Base-by-base conservation (phyloP, 2,797 vertebrate species). In the Malurus splendens region DNA sequence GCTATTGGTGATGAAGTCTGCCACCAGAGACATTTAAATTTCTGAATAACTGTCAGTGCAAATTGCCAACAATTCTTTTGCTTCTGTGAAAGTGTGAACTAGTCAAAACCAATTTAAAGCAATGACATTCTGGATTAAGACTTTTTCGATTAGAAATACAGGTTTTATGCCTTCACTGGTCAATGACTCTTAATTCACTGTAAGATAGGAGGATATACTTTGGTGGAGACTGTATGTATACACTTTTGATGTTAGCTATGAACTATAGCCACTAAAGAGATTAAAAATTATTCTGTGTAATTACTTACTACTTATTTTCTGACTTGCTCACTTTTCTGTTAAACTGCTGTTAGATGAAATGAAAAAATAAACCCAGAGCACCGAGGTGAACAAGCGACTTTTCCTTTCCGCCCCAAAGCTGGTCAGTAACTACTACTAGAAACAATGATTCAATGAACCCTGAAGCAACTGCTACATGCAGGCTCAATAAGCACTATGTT, bases 391-490 rank as follows among this genome's bases (percentile, higher is more conserved):
- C 22, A 50, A 67, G 55, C 17, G 23, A 45, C 20, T 14, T 27
- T 24, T 32, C 52, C 28, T 17, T 36, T 48, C 54, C 10, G 22
- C 7, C 8, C 39, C 25, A 56, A 5, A 12, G n/a, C 41, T 45
- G 17, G 36, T 8, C 82, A 86, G 59, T 13, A 82, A 82, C 84
- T 7, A 27, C 16, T 39, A 76, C 52, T n/a, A 60, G 36, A 75
- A 89, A 68, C 13, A 48, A 36, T 3, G 12, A 65, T 27, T 56
- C 32, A 38, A 61, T 24, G 17, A 84, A 42, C 12, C 9, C 44
- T 5, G 56, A 22, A 47, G 36, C 0, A 0, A 81, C 14, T n/a
- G 42, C n/a, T 36, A 57, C 14, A 20, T 1, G 11, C 1, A 1
- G 32, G 15, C n/a, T 62, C 41, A 28, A 73, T 5, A 38, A 48